Conservation (phyloP, 1,140 invertebrate species). For the Drosophila rhopaloa region DNA sequence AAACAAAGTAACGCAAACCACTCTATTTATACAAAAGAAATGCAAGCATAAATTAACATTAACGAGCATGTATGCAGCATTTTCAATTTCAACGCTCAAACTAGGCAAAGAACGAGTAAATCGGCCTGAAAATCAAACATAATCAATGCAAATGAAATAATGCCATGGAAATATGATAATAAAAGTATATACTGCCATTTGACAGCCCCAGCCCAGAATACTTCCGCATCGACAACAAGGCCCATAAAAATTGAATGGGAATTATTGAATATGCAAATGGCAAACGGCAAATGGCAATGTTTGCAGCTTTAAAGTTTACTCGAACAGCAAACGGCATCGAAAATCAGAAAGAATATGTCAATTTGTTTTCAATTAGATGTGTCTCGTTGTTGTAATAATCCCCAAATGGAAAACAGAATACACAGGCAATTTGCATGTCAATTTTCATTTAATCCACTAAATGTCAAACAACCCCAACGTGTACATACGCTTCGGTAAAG, state of each 20-base stretch:
- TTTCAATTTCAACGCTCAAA: conserved; percentile 39
- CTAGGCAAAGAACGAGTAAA: conserved; percentile 31
- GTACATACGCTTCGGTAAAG: conserved; percentile 48
- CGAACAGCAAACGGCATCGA: conserved; percentile 46
- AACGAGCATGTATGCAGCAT: conserved; percentile 12
- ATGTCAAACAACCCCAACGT: conserved; percentile 35
- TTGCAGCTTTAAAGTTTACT: conserved; percentile 50
- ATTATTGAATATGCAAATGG: conserved; percentile 56
- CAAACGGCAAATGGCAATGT: conserved; percentile 28
- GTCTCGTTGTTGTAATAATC: conserved; percentile 50
- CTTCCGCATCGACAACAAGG: neutral
- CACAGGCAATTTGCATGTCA: conserved; percentile 48
- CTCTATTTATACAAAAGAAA: conserved; percentile 49
- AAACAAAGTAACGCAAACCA: conserved; percentile 51
- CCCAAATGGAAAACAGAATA: conserved; percentile 37
- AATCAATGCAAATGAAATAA: conserved; percentile 56
- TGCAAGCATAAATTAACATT: conserved; percentile 36
- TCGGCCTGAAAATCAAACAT: conserved; percentile 29
- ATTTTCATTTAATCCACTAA: conserved; percentile 58
- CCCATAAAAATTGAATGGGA: conserved; percentile 37
- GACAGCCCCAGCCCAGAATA: conserved; percentile 10
- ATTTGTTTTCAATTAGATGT: conserved; percentile 77
- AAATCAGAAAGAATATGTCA: conserved; percentile 68
- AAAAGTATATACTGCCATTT: conserved; percentile 35
- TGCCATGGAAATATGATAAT: conserved; percentile 49